Base-by-base conservation (phyloP, 1,140 invertebrate genomes). In the Zaprionus tsacasi region DNA sequence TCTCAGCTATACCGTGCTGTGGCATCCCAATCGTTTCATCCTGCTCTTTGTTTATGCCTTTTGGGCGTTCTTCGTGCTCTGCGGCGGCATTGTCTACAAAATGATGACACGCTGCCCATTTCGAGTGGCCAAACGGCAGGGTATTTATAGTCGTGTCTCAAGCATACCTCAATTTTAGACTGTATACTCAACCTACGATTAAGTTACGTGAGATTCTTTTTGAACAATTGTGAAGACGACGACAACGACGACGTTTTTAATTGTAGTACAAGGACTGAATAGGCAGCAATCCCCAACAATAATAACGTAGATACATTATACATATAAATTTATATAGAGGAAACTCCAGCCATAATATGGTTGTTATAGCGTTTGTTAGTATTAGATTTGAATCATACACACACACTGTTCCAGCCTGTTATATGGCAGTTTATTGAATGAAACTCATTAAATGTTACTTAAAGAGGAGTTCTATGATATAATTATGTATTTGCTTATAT, bases 21-120 rank as follows among this genome's bases (percentile, higher is more conserved):
- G 91, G 91, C 78, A 78, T 13, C 89, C 89, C 1, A 91, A 87
- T 76, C 89, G 91, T 0, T 92, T 92, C 52, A 78, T 92, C 2
- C 74, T 80, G 13, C 76, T 92, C 33, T 79, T 91, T 17, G 68
- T 76, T 6, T 92, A 92, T 52, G 59, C 88, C 1, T 91, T 92
- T 57, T 92, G 91, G 91, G 70, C 78, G 8, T 73, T 91, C 0
- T 78, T 92, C 58, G 82, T 83, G 33, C 33, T 92, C 11, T 85
- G 88, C 35, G 70, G 74, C 6, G 76, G 78, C 30, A 79, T 92
- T 38, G 82, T 91, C 33, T 90, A 89, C 59, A 88, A 88, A 56
- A 92, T 92, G 91, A 92, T 92, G 91, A 92, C 91, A 8, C 85
- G 91, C 12, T 92, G 91, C 15, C 91, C 91, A 21, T 92, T 88